These are phyloP conservation scores for Phoebastria nigripes DNA, from an alignment of 2,797 vertebrate species.

Conservation along the genomic window DNA sequence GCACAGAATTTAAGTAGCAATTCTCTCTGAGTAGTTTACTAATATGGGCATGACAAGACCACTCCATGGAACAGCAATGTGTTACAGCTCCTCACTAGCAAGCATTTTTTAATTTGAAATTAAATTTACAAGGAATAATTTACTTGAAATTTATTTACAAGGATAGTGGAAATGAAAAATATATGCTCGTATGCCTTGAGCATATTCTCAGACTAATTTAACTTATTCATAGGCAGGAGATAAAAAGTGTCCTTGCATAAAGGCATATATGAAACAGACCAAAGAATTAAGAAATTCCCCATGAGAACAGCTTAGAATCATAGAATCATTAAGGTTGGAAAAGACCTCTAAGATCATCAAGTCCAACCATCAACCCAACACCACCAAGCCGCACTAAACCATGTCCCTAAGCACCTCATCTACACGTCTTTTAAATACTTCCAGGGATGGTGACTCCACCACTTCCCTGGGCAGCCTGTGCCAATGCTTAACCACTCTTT, in stretches of 20 bases:
- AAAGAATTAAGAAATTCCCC: neutral
- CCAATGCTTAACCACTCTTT: too few species aligned
- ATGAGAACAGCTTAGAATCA: neutral
- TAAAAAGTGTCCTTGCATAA: neutral
- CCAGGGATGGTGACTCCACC: too few species aligned
- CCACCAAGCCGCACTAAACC: too few species aligned
- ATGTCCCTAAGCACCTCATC: too few species aligned
- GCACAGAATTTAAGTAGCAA: neutral
- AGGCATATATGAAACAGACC: neutral
- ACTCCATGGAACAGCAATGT: neutral
- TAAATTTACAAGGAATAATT: too few species aligned
- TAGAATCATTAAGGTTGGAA: too few species aligned
- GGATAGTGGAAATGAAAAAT: neutral
- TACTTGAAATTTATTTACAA: neutral
- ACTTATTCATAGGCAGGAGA: neutral
- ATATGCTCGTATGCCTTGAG: rapidly evolving
- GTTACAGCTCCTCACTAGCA: neutral
- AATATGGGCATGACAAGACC: neutral
- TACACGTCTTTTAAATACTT: too few species aligned
- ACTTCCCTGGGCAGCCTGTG: too few species aligned
- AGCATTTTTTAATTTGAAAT: neutral
- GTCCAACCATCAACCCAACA: too few species aligned
- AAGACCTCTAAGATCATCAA: too few species aligned
- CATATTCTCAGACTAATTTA: neutral
- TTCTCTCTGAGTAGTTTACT: neutral